Conservation (phyloP, 2,888 invertebrate species). For the Barypeithes pellucidus region DNA sequence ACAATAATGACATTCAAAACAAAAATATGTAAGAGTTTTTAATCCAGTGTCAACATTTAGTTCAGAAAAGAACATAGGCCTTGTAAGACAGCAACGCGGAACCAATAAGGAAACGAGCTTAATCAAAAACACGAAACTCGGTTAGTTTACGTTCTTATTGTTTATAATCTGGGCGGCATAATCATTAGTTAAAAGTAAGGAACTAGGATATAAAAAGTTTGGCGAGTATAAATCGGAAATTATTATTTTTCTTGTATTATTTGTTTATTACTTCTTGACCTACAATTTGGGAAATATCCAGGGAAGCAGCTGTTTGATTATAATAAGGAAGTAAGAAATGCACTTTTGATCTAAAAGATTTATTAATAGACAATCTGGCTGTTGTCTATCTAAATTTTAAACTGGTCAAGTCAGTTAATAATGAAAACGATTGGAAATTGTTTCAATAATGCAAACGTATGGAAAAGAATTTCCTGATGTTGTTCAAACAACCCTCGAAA, state of each 20-base stretch:
- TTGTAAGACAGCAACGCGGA: constrained; percentile 21
- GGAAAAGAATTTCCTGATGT: too few species aligned
- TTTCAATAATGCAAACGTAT: too few species aligned
- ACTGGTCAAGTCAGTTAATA: too few species aligned
- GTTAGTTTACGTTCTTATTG: constrained; percentile 23
- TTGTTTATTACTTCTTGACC: constrained; percentile 6
- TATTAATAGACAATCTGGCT: too few species aligned
- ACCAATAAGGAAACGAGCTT: constrained; percentile 9
- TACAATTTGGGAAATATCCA: not conserved
- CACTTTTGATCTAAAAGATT: too few species aligned
- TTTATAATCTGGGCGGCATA: constrained; percentile 15
- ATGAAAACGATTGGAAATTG: too few species aligned
- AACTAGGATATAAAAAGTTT: constrained; percentile 20
- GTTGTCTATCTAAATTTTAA: too few species aligned
- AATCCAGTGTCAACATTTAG: not conserved
- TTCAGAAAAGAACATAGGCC: constrained; percentile 2
- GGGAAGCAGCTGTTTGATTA: not conserved
- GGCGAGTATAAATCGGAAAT: constrained; percentile 1
- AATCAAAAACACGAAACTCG: constrained; percentile 18
- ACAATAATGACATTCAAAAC: too few species aligned
- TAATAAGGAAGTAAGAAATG: constrained; percentile 14
- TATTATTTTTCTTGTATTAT: constrained; percentile 16
- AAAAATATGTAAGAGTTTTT: too few species aligned
- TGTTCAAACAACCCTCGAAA: too few species aligned
- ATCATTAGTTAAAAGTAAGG: constrained; percentile 20